Conservation (phyloP, 2,888 invertebrate genomes). For the Philereme vetulata region DNA sequence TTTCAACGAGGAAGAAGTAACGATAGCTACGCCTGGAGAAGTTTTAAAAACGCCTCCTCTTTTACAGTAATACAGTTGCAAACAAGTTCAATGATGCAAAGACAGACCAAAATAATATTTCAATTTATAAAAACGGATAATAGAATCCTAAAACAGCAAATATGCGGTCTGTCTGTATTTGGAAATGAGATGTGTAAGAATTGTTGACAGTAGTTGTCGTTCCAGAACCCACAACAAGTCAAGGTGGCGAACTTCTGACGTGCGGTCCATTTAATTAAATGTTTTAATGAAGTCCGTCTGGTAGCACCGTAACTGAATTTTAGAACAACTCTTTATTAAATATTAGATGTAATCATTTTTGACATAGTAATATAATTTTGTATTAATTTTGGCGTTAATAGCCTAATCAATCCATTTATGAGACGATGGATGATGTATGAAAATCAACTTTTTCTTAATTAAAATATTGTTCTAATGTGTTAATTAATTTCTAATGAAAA, state of each 20-base stretch:
- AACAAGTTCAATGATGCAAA: too few relatives aligned
- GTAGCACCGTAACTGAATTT: conserved; percentile 8
- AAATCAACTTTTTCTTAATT: neutral
- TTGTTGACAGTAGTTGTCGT: neutral
- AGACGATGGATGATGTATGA: conserved; percentile 21
- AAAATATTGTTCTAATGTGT: too few relatives aligned
- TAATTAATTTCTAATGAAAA: too few relatives aligned
- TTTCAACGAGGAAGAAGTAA: too few relatives aligned
- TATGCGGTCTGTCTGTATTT: neutral
- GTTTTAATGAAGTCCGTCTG: conserved; percentile 13
- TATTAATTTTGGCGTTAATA: conserved; percentile 31
- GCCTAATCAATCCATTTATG: conserved; percentile 18
- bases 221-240: neutral
- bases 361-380: conserved; percentile 35
- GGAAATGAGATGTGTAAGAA: neutral
- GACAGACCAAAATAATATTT: too few relatives aligned
- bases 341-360: conserved; percentile 30
- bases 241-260: neutral
- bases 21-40: too few relatives aligned
- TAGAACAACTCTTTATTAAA: conserved; percentile 26
- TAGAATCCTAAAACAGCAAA: neutral
- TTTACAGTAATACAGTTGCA: too few relatives aligned
- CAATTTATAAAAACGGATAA: too few relatives aligned
- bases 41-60: too few relatives aligned
- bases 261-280: conserved; percentile 2